These are phyloP conservation scores for Crotalus tigris DNA, from an alignment of 2,113 vertebrate species.

Conservation along the genomic window DNA sequence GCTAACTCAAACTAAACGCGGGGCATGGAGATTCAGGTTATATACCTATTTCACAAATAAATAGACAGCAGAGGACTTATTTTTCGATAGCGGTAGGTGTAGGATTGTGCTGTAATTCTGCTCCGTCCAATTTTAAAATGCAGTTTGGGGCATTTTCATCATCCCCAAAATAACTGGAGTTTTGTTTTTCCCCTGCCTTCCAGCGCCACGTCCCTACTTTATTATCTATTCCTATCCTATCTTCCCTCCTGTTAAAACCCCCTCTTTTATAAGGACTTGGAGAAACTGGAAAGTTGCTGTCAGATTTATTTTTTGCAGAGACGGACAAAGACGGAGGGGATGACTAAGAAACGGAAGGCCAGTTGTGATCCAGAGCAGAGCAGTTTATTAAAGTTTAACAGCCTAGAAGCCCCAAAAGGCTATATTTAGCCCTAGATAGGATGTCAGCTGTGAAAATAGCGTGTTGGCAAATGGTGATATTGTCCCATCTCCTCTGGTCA, in stretches of 20 bases:
- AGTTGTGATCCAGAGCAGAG: constrained; percentile 39
- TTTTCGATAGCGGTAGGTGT: neutral
- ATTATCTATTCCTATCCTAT: neutral
- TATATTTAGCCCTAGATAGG: constrained; percentile 73
- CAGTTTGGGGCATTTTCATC: neutral
- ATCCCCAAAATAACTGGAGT: neutral
- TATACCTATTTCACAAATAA: neutral
- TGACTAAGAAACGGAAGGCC: constrained; percentile 15
- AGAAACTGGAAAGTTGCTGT: neutral
- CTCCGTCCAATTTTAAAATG: neutral
- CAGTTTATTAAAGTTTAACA: constrained; percentile 62
- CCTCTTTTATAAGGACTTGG: neutral
- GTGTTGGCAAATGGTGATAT: constrained; percentile 65
- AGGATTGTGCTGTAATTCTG: neutral
- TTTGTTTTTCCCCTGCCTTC: neutral
- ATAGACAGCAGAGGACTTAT: neutral
- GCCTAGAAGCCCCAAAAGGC: constrained; percentile 59
- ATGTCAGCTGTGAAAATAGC: constrained; percentile 77
- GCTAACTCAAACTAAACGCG: neutral
- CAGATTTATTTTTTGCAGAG: neutral
- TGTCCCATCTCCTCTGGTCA: constrained; percentile 58
- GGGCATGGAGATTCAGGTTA: neutral
- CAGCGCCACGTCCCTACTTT: neutral
- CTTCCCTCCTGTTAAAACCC: too few species aligned
- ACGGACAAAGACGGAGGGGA: neutral